phyloP scores from a whole-genome alignment of 1,140 invertebrate species.

The Psilanteris sp. region DNA sequence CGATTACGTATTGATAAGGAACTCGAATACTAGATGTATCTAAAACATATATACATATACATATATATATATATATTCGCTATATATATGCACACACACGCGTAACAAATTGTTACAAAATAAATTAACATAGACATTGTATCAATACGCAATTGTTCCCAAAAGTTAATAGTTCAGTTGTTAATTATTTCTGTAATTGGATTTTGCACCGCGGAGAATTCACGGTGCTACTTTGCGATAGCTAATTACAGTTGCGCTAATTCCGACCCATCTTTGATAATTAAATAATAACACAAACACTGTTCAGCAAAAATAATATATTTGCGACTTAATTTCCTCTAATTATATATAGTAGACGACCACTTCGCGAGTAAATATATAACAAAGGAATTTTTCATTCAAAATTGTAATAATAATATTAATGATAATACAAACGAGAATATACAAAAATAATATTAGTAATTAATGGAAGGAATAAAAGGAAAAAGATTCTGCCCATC shows the following conservation, averaged over 20 bases:
- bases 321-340: conserved; percentile 7
- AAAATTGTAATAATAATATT: too few relatives aligned
- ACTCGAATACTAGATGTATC: conserved; percentile 20
- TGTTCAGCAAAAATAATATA: conserved; percentile 11
- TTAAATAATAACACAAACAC: conserved; percentile 15
- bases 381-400: neutral
- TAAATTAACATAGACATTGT: conserved; percentile 31
- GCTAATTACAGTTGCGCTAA: conserved; percentile 26
- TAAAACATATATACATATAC: too few relatives aligned
- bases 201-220: conserved; percentile 10
- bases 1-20: conserved; percentile 24
- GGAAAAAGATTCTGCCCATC: conserved; percentile 19
- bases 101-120: conserved; percentile 30
- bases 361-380: conserved; percentile 10
- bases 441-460: too few relatives aligned
- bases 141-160: conserved; percentile 36
- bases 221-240: conserved; percentile 3
- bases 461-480: neutral
- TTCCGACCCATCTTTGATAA: conserved; percentile 23
- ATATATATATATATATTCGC: too few relatives aligned
- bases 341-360: conserved; percentile 6
- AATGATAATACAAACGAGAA: too few relatives aligned
- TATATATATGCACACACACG: too few relatives aligned
- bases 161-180: conserved; percentile 27
- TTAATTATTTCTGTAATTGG: conserved; percentile 37